Conservation (phyloP, 2,113 vertebrate species). For the Hyaena hyaena region DNA sequence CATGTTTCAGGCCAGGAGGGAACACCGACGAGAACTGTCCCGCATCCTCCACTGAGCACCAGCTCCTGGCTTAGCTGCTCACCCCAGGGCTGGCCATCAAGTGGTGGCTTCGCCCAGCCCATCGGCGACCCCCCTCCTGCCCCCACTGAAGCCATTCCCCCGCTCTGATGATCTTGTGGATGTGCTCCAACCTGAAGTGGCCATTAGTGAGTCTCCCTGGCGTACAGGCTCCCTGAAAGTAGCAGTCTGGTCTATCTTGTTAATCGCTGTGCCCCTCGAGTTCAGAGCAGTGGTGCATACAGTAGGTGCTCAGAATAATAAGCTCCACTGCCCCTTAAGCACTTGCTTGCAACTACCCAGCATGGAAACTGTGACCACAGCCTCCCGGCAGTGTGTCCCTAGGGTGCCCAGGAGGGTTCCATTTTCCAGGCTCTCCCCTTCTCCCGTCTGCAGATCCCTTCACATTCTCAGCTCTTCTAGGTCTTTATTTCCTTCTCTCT, state of each 20-base stretch:
- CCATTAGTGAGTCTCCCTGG: neutral
- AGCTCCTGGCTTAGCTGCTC: neutral
- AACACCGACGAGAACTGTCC: neutral
- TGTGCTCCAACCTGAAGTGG: neutral
- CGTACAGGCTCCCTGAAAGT: neutral
- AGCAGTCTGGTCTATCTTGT: neutral
- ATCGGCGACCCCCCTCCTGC: neutral
- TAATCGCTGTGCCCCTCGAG: neutral
- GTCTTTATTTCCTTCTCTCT: neutral
- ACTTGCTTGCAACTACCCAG: neutral
- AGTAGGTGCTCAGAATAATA: neutral
- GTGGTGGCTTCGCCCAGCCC: neutral
- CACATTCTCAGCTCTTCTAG: neutral
- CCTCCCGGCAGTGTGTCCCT: neutral
- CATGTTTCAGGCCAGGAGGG: rapidly evolving
- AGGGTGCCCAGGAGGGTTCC: neutral
- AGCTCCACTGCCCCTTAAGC: neutral
- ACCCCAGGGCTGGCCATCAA: neutral
- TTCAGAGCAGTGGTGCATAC: neutral
- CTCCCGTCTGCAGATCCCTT: neutral
- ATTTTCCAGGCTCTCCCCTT: neutral
- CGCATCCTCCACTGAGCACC: neutral
- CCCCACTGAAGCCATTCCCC: neutral
- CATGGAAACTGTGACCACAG: neutral
- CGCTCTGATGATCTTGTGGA: neutral